These are phyloP conservation scores for Vespertilio murinus DNA, from an alignment of 2,797 vertebrate genomes.

Conservation along the genomic window DNA sequence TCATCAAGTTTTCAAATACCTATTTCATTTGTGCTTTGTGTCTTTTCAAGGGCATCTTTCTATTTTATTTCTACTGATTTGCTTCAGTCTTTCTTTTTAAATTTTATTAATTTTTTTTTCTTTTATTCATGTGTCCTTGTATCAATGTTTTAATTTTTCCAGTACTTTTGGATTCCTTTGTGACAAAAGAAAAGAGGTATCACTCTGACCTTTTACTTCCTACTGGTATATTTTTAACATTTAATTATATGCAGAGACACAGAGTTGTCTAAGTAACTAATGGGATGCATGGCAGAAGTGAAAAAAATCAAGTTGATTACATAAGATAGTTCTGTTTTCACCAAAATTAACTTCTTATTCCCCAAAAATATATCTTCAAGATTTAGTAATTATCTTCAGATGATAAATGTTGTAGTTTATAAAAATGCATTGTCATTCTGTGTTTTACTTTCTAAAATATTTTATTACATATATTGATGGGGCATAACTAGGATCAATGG, in stretches of 20 bases:
- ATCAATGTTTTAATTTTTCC: background rate
- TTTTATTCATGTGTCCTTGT: background rate
- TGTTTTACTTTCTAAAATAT: slow-evolving; percentile 18
- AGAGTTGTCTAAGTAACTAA: slow-evolving; percentile 70
- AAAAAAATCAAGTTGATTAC: slow-evolving; percentile 44
- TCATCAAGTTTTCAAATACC: background rate
- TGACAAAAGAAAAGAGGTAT: slow-evolving; percentile 47
- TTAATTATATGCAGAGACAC: slow-evolving; percentile 67
- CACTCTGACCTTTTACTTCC: slow-evolving; percentile 59
- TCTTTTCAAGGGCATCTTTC: background rate
- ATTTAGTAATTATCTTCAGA: slow-evolving; percentile 14
- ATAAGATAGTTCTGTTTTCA: slow-evolving; percentile 38
- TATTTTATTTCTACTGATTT: background rate
- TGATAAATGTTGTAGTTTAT: background rate
- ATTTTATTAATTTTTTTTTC: background rate
- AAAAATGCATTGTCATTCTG: slow-evolving; percentile 2
- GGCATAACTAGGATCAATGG: slow-evolving; percentile 3
- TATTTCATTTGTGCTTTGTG: background rate
- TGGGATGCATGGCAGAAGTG: slow-evolving; percentile 34
- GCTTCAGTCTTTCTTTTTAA: background rate
- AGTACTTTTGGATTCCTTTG: slow-evolving; percentile 1
- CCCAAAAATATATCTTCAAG: background rate
- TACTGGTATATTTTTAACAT: slow-evolving; percentile 52
- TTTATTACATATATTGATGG: background rate
- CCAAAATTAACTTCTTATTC: slow-evolving; percentile 51